Base-by-base conservation (phyloP, 1,140 invertebrate genomes). In the Caenorhabditis tropicalis region DNA sequence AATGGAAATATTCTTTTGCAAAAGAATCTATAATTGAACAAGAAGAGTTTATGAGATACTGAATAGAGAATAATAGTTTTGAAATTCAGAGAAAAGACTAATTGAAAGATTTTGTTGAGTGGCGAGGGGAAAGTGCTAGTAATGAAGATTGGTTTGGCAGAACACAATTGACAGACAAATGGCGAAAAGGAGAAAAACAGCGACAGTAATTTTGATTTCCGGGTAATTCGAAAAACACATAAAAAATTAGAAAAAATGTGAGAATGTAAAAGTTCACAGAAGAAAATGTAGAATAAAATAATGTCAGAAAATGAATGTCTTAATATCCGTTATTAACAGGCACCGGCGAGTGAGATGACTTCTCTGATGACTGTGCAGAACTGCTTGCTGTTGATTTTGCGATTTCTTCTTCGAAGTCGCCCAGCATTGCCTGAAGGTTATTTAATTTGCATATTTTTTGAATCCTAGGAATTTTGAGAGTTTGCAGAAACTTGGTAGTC, bases 331-430 rank as follows among this genome's bases (percentile, higher is more conserved):
- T 49, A 21, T 53, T 51, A n/a, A 51, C 49, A 19, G 46, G 48
- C 46, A 49, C 79, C 29, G 49, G 46, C n/a, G 49, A 51, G 27
- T 81, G 49, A n/a, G 46, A 27, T 31, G 79, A 81, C 31, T 31
- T 33, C 16, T 51, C 46, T 27, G 79, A 51, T 53, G 46, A 81
- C 21, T 51, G 49, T n/a, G 46, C 79, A 29, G 46, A 53, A 31
- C 46, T 81, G 27, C 49, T 81, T 5, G 79, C 46, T 21, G 46
- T 81, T 4, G 49, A 95, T 95, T 65, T 93, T 88, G 65, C 65
- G n/a, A 74, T 74, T 43, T 74, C 88, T 94, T 86, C 86, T 31
- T 86, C 82, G 36, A 87, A 81, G 36, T 87, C 86, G 7, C 86
- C 86, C 16, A 87, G 36, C 86, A 87, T 87, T 33, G 86, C 86